phyloP scores from a whole-genome alignment of 2,113 vertebrate genomes.

The Chloropsis cyanopogon region DNA sequence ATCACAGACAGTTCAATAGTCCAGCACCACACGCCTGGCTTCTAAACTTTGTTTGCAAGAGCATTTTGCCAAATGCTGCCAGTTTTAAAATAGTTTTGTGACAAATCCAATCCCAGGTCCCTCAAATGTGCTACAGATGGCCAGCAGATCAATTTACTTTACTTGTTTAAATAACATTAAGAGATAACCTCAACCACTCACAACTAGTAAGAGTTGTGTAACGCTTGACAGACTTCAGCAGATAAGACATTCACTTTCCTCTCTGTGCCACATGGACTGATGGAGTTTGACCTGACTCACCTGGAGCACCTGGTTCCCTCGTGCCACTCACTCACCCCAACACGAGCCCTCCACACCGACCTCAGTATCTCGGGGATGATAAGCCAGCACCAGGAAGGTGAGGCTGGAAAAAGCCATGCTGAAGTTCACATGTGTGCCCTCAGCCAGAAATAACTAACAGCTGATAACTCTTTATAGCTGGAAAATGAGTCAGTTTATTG shows the following conservation, averaged over 20 bases:
- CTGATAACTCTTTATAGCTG: neutral
- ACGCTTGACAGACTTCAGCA: neutral
- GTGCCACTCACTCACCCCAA: fast-evolving
- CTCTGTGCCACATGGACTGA: neutral
- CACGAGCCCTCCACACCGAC: fast-evolving
- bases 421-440: neutral
- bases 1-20: neutral
- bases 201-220: neutral
- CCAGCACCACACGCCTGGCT: fast-evolving
- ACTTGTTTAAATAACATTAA: conserved; percentile 9
- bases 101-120: neutral
- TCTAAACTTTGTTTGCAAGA: neutral
- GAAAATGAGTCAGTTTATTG: neutral
- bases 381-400: neutral
- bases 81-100: neutral
- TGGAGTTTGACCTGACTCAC: neutral
- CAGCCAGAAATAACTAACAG: neutral
- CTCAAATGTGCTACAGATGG: neutral
- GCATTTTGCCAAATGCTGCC: neutral
- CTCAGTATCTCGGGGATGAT: fast-evolving
- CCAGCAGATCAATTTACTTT: conserved; percentile 10
- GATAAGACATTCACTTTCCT: neutral
- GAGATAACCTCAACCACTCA: neutral
- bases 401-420: neutral
- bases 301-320: neutral